These are phyloP conservation scores for Sepioteuthis lessoniana DNA, from an alignment of 2,888 invertebrate species.

Conservation along the genomic window DNA sequence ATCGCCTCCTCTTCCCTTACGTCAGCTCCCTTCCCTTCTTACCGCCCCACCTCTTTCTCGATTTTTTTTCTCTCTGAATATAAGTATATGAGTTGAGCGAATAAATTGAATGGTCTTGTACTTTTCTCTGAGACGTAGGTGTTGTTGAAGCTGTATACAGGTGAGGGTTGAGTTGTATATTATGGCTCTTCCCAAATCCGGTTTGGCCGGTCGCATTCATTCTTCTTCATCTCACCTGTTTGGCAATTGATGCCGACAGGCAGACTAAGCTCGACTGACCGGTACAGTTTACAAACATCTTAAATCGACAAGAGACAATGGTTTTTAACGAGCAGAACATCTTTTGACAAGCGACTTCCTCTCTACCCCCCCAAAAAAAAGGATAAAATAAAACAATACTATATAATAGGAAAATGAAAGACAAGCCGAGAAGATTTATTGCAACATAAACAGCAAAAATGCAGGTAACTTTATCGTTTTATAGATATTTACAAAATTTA, in stretches of 20 bases:
- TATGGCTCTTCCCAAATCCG: not conserved
- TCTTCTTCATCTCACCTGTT: constrained; percentile 33
- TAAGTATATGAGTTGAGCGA: not conserved
- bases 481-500: too few species aligned
- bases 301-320: not conserved
- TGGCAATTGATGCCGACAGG: not conserved
- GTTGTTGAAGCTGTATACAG: not conserved
- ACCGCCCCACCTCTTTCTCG: not conserved
- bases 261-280: not conserved
- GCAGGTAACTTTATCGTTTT: too few species aligned
- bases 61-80: not conserved
- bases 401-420: not conserved
- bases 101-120: too few species aligned
- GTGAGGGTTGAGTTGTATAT: not conserved
- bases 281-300: not conserved
- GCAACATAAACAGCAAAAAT: not conserved
- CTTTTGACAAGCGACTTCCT: not conserved
- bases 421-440: not conserved
- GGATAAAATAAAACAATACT: not conserved
- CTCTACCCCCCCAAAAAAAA: too few species aligned
- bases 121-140: not conserved
- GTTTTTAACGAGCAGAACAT: not conserved
- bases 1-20: not conserved
- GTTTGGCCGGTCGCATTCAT: not conserved
- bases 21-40: too few species aligned